Conservation (phyloP, 2,888 invertebrate species). For the Clanis bilineata region DNA sequence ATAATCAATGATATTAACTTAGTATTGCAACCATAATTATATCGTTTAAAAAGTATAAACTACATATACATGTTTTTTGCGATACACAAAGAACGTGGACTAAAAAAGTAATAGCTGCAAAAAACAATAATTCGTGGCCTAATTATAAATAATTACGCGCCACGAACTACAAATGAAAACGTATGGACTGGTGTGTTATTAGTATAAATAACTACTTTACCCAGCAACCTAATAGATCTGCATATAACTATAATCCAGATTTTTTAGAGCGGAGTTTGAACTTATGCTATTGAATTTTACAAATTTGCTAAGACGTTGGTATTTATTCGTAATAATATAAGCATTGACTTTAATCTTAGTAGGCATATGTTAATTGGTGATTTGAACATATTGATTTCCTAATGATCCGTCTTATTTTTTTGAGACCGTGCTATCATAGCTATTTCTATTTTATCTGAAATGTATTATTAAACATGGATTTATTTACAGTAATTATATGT, state of each 20-base stretch:
- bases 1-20: no score
- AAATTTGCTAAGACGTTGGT: no score
- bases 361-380: no score
- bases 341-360: no score
- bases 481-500: background rate
- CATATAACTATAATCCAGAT: no score
- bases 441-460: background rate
- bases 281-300: no score
- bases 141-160: background rate
- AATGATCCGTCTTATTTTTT: background rate
- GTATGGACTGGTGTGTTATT: background rate
- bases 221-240: background rate
- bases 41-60: no score
- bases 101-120: background rate
- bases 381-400: no score
- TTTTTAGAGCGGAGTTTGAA: no score
- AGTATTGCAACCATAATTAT: no score
- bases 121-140: background rate
- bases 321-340: no score
- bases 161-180: background rate
- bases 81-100: background rate
- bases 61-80: no score
- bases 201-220: background rate
- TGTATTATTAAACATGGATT: background rate
- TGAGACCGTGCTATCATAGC: background rate